phyloP scores from a whole-genome alignment of 2,113 vertebrate genomes.

The Rhea pennata region DNA sequence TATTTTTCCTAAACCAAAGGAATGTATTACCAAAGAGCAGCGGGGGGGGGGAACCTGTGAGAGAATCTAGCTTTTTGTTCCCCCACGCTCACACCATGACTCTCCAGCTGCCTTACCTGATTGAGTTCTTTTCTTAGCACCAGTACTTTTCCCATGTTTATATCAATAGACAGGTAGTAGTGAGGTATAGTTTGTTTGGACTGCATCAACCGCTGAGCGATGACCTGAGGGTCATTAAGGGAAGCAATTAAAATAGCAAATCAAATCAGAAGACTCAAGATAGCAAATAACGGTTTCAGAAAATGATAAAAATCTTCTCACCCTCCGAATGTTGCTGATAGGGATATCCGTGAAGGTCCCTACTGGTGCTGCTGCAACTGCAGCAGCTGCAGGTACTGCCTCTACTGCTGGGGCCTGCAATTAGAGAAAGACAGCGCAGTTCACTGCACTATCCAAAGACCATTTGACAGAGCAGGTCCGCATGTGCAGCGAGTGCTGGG shows the following conservation, averaged over 20 bases:
- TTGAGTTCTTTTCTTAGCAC: conserved; percentile 94
- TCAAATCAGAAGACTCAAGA: fast-evolving
- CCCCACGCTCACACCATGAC: not conserved
- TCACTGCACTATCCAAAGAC: not conserved
- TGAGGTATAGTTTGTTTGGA: conserved; percentile 99
- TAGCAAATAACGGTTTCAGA: fast-evolving
- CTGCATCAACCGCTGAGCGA: conserved; percentile 95
- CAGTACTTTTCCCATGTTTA: conserved; percentile 94
- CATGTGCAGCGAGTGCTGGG: not conserved
- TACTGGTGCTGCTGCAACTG: conserved; percentile 73
- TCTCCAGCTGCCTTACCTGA: conserved; percentile 74
- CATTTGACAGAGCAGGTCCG: not conserved
- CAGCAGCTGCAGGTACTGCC: conserved; percentile 53
- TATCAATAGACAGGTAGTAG: conserved; percentile 96
- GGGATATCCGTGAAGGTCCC: conserved; percentile 96
- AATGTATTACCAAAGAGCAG: not conserved
- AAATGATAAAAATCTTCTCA: conserved; percentile 52
- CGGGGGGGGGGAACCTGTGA: not conserved
- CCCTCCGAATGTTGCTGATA: conserved; percentile 93
- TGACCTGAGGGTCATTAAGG: conserved; percentile 79
- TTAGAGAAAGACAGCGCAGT: not conserved
- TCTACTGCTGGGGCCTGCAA: conserved; percentile 60
- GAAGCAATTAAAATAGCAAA: not conserved
- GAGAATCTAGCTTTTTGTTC: not conserved
- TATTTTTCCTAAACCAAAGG: not conserved